Base-by-base conservation (phyloP, 1,140 invertebrate genomes). In the Cheumatopsyche charites region DNA sequence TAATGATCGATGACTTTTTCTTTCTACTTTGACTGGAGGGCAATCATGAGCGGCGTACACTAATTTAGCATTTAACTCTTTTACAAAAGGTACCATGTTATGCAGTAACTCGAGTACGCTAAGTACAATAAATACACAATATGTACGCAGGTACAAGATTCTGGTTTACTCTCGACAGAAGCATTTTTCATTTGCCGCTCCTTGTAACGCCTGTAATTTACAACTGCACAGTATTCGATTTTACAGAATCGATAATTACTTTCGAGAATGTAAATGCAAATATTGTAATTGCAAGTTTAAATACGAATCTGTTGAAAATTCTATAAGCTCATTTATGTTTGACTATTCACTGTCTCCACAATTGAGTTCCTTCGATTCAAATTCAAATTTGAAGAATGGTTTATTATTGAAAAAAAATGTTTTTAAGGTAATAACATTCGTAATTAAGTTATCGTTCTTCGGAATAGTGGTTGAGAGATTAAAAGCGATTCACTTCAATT, bases 371-470 rank as follows among this genome's bases (percentile, higher is more conserved):
- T n/a, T n/a, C n/a, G n/a, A n/a, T n/a, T n/a, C n/a, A n/a, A n/a
- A n/a, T n/a, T n/a, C n/a, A n/a, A n/a, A n/a, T n/a, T n/a, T n/a
- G n/a, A n/a, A n/a, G n/a, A n/a, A n/a, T n/a, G n/a, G n/a, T n/a
- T n/a, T n/a, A n/a, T n/a, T n/a, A n/a, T n/a, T n/a, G n/a, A n/a
- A n/a, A n/a, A n/a, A n/a, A n/a, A n/a, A n/a, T n/a, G n/a, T n/a
- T n/a, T n/a, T n/a, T n/a, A n/a, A n/a, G n/a, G n/a, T n/a, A n/a
- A n/a, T n/a, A n/a, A n/a, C n/a, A n/a, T n/a, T n/a, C n/a, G 55
- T 58, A 58, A 58, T 58, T 58, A 58, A 58, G 55, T 58, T 58
- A 58, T 58, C 55, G 55, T n/a, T 58, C n/a, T n/a, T n/a, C 29
- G n/a, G 9, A 58, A 58, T 58, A 23, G 55, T 25, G 17, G 7